Evolutionary conservation across 2,797 vertebrate species (phyloP), one percentile per base, ranked within the genome.

Genomic region (Choloepus didactylus): DNA sequence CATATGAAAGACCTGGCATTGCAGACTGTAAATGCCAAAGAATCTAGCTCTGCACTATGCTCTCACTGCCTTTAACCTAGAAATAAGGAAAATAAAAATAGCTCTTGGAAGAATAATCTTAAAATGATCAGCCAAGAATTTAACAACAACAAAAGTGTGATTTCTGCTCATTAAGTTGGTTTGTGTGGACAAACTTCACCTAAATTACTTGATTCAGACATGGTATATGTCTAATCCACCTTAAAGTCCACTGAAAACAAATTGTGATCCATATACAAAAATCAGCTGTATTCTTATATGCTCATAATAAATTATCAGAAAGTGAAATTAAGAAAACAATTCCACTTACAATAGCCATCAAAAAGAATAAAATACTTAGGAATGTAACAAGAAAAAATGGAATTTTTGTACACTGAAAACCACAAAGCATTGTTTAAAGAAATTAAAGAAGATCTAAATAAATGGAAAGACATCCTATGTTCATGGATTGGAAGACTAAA

Each of bases 91-190:
- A 86, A 60, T 21, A 64, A 10, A 81, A 89, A 81, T 64, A 70
- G 76, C 41, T 89, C 54, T 76, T 82, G 11, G 51, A 73, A 46
- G 35, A 79, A 77, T 44, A 83, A 72, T 70, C 51, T 87, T 62
- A 75, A 94, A 89, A 89, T 85, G 89, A 56, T 10, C 41, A 84
- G 66, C 25, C 81, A 86, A 86, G 54, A 89, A 69, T 56, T 46
- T 27, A 89, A n/a, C 44, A 79, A 51, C 12, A 80, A 60, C 72
- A 87, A 76, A 29, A 87, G 73, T 79, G 64, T 15, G 14, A 56
- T 89, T 86, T 66, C 6, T 70, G 29, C 60, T 85, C 16, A 64
- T 77, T 85, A 67, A 86, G 76, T 92, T 67, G 62, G n/a, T 59
- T 83, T 90, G 31, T 64, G 31, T 92, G 35, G n/a, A 41, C 83